Evolutionary conservation across 2,888 invertebrate genomes (phyloP), one percentile per base, ranked within the genome.

Genomic region (Heliconius ethilla): DNA sequence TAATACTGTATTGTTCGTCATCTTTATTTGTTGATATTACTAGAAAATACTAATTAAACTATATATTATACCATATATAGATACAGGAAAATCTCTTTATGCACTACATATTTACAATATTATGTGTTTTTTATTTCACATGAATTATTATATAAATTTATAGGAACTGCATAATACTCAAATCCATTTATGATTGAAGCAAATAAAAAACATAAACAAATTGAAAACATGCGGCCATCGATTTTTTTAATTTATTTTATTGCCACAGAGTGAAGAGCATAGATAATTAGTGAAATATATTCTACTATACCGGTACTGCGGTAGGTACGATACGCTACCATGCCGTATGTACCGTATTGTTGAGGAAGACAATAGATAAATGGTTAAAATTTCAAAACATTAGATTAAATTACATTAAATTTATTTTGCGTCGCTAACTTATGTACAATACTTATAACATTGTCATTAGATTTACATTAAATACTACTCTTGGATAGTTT

Each of bases 1-100:
- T 84, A 96, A 96, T 85, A 97, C 75, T 75, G 80, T 80, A 75
- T 75, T 75, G 62, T 70, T 80, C 33, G 80, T 77, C 82, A 82
- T 82, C 45, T 79, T 80, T 70, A 37, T 79, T 40, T 40, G 45
- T 70, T 75, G 10, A 33, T 33, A n/a, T 37, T 59, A 59, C n/a
- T 66, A 70, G 59, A 29, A 65, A 27, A 27, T 40, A 9, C 27
- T 45, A 74, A 40, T 27, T 62, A 45, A 74, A 75, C 65, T 27
- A 70, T 70, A 62, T 18, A 55, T 51, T 40, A 25, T 9, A 55
- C 37, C 15, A 2, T 25, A 40, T 65, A 15, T 51, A 63, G 59
- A 59, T 51, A 70, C 40, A 33, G 22, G 15, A 65, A 27, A 33
- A 18, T 40, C 40, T 70, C 22, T 25, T n/a, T 7, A 51, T 22